Base-by-base conservation (phyloP, 2,113 vertebrate genomes). In the Istiophorus platypterus region DNA sequence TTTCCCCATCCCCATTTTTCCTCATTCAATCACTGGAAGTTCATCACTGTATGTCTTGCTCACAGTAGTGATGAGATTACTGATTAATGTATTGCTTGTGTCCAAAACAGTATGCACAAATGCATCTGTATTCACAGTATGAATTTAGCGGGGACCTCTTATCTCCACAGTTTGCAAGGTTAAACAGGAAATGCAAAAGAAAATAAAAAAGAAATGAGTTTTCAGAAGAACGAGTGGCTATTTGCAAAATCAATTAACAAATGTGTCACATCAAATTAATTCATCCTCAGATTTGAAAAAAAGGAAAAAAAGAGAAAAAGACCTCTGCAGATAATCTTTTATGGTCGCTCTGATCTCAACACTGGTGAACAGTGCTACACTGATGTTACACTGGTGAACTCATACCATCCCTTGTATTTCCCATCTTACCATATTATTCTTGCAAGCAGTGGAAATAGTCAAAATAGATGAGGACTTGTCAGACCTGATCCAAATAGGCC, bases 401-500 rank as follows among this genome's bases (percentile, higher is more conserved):
- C 41, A 37, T 63, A 27, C 10, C 31, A 45, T 3, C 18, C 15
- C 62, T 24, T 42, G 2, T 49, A 58, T 64, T 66, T 80, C 68
- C 17, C 18, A 52, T 82, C 58, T 72, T 66, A 65, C 14, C 18
- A 52, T 82, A 54, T 72, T 66, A 45, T 69, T 78, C 52, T 11
- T 66, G 65, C 31, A 10, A 69, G 24, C 58, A 26, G 58, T 78
- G 66, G 20, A 78, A 78, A 71, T 2, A 45, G 57, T 72, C 31
- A 20, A 66, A 80, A 59, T 59, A 62, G 61, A 78, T 81, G 69
- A 81, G 51, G 59, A 74, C 56, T 86, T 86, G 86, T 90, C 84
- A 87, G 84, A 79, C 72, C 64, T 79, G 77, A 87, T 89, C 64
- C 77, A 49, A 87, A 88, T 85, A 68, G 52, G 61, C 72, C 80